A percentile compares a stretch with the other conserved stretches of the same genome.
Conservation (phyloP, 2,888 invertebrate genomes). For the Sericinus montela region DNA sequence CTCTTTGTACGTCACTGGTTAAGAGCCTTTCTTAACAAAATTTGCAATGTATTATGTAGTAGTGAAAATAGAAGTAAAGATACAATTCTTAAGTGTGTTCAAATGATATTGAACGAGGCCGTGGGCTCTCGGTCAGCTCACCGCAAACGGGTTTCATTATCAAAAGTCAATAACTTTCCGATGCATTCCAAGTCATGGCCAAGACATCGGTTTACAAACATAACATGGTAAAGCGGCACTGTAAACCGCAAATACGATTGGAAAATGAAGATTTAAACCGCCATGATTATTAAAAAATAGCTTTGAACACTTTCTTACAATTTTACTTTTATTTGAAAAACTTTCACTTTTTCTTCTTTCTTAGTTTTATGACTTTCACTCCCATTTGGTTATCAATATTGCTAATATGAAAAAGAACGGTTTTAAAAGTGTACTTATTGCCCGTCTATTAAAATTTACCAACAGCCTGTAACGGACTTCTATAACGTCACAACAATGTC, state of each 20-base stretch:
- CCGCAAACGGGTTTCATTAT: slow-evolving; percentile 76
- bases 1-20: slow-evolving; percentile 26
- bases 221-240: slow-evolving; percentile 42
- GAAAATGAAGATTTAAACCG: slow-evolving; percentile 27
- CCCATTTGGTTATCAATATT: too few species aligned
- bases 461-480: too few species aligned
- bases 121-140: slow-evolving; percentile 67
- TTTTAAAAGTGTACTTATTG: too few species aligned
- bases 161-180: slow-evolving; percentile 79
- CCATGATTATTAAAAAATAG: slow-evolving; percentile 27
- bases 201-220: slow-evolving; percentile 52
- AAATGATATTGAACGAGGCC: slow-evolving; percentile 71
- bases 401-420: too few species aligned
- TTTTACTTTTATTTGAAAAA: slow-evolving; percentile 29
- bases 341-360: slow-evolving; percentile 12
- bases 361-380: too few species aligned
- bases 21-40: slow-evolving; percentile 26
- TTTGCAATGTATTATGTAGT: slow-evolving; percentile 43
- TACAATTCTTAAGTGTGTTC: slow-evolving; percentile 38
- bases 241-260: slow-evolving; percentile 27
- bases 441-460: too few species aligned
- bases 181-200: slow-evolving; percentile 75
- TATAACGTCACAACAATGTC: too few species aligned
- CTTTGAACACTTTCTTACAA: slow-evolving; percentile 38
- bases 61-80: slow-evolving; percentile 31